Base-by-base conservation (phyloP, 92 coral and sea anemone species). In the Paramuricea clavata region DNA sequence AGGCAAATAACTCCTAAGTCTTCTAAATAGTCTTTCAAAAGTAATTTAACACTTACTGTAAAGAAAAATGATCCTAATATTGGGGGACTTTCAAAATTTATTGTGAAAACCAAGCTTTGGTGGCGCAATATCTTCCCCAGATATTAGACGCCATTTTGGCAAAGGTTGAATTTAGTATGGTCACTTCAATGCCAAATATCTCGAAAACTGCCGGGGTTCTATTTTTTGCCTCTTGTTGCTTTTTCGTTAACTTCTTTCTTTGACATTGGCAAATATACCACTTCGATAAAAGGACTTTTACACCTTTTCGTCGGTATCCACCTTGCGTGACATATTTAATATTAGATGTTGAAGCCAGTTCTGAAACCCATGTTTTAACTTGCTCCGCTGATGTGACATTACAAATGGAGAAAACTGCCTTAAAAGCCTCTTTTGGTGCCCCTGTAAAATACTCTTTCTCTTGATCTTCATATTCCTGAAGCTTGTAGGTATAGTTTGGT, bases 281-380 rank as follows among this genome's bases (percentile, higher is more conserved):
- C 12, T 78, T 76, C 50, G 92, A 70, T 60, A 74, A 67, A 73
- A 88, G 25, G 33, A 88, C 79, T 34, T 81, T 70, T 12, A 81
- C 67, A 12, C 87, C 87, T n/a, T 81, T 81, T 15, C 83, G 42
- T 73, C 78, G 81, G 81, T 87, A 81, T 2, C 83, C 87, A 36
- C 81, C 81, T 59, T 85, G 86, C 69, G 76, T 54, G 76, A 83
- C 83, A 65, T 89, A 89, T 81, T 89, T 89, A 11, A 85, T 85
- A 74, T 85, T 81, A 23, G 90, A 85, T 23, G 92, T 76, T 28
- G 59, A 35, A 90, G n/a, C 44, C 72, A 90, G 81, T 41, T 90
- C 72, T 6, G 67, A 64, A 36, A 89, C 69, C 93, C 90, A 90
- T 27, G 43, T 69, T 6, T 85, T 72, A 13, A 86, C 87, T 71